A percentile compares a stretch with the other conserved stretches of the same genome.
These are phyloP conservation scores for Cotesia typhae DNA, from an alignment of 1,140 invertebrate genomes.

Conservation along the genomic window DNA sequence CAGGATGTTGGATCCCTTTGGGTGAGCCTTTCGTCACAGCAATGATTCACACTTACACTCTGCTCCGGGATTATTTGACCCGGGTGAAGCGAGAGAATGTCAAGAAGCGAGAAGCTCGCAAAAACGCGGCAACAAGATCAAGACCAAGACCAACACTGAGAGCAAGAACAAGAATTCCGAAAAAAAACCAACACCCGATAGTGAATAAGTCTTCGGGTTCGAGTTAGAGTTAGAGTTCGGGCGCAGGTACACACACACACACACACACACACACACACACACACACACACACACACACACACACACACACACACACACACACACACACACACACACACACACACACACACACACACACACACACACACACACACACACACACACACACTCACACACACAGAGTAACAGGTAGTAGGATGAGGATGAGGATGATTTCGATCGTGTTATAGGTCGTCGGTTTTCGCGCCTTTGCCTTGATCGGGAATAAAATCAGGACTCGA, in stretches of 20 bases:
- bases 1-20: neutral
- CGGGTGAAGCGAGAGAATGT: neutral
- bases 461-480: constrained; percentile 7
- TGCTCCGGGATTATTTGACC: neutral
- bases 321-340: neutral
- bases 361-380: neutral
- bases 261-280: neutral
- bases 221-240: neutral
- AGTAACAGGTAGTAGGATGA: constrained; percentile 33
- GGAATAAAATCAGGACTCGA: constrained; percentile 38
- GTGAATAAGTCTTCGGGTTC: neutral
- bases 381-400: neutral
- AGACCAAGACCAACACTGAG: neutral
- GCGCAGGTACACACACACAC: neutral
- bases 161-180: neutral
- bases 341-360: neutral
- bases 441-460: constrained; percentile 23
- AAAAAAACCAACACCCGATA: neutral
- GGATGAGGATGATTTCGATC: constrained; percentile 42
- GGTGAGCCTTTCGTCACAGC: constrained; percentile 22
- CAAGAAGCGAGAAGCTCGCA: neutral
- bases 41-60: constrained; percentile 15
- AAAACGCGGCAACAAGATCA: too few species aligned
- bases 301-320: neutral
- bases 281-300: neutral